A percentile compares a stretch with the other conserved stretches of the same genome.
Conservation (phyloP, 2,113 vertebrate genomes). For the Hystrix cristata region DNA sequence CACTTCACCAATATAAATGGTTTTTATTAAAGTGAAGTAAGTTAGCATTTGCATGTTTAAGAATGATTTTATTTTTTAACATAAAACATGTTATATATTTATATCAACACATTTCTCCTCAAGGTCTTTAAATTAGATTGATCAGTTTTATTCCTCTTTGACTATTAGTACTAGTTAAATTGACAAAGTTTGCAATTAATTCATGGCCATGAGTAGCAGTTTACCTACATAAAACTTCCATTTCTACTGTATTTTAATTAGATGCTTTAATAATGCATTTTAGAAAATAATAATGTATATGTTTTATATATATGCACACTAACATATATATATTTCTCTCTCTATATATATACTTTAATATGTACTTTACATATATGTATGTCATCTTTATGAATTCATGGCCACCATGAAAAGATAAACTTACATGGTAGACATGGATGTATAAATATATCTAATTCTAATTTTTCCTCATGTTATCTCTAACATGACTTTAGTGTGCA, state of each 20-base stretch:
- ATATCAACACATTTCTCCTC: conserved; percentile 41
- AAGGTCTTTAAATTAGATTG: conserved; percentile 16
- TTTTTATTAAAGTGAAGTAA: conserved; percentile 20
- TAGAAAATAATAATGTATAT: not conserved
- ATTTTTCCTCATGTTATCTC: not conserved
- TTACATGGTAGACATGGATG: not conserved
- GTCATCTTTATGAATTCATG: not conserved
- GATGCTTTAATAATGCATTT: conserved; percentile 36
- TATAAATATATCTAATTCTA: not conserved
- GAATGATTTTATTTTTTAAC: not conserved
- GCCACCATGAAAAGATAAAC: not conserved
- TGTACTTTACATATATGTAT: not conserved
- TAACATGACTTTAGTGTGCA: not conserved
- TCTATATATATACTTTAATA: not conserved
- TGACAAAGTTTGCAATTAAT: conserved; percentile 53
- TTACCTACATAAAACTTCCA: conserved; percentile 8
- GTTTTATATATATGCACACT: not conserved
- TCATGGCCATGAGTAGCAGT: not conserved
- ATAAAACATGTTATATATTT: not conserved
- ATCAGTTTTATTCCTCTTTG: conserved; percentile 28
- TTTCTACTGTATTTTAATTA: conserved; percentile 65
- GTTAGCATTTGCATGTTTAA: not conserved
- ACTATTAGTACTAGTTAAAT: not conserved
- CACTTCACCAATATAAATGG: not conserved
- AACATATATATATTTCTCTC: not conserved